Percentiles rank a stretch among this genome's conserved stretches.
Evolutionary conservation across 2,797 vertebrate species (phyloP).

Genomic region (Aphelocoma californica): DNA sequence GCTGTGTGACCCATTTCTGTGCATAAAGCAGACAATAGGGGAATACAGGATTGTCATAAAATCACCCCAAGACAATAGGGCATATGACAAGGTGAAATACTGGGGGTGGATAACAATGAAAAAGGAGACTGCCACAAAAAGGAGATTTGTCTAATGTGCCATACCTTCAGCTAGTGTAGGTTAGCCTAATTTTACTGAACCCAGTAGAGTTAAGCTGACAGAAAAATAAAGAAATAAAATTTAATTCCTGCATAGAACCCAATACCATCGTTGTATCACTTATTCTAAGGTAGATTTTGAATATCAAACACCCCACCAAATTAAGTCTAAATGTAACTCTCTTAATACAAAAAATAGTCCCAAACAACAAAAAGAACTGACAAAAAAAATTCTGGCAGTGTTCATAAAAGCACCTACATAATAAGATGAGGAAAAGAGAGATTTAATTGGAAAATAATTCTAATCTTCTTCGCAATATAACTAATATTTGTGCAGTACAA

Average conservation of each 20-base stretch:
- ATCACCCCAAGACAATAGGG: too few relatives aligned
- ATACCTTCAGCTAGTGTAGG: neutral
- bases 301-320: neutral
- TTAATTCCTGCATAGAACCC: neutral
- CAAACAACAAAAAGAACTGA: neutral
- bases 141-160: neutral
- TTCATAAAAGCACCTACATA: neutral
- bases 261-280: neutral
- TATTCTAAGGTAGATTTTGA: neutral
- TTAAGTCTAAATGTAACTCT: neutral
- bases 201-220: neutral
- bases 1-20: too few relatives aligned
- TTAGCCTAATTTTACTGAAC: neutral
- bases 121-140: neutral
- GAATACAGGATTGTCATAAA: too few relatives aligned
- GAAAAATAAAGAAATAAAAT: neutral
- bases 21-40: too few relatives aligned
- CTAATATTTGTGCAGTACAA: neutral
- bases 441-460: neutral
- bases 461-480: neutral
- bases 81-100: neutral
- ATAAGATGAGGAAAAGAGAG: neutral
- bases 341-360: neutral
- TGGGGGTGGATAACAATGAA: neutral
- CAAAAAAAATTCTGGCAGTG: neutral